Percentiles rank a stretch among this genome's conserved stretches.
phyloP scores from a whole-genome alignment of 1,140 invertebrate genomes.

The Pseudomyrmex flavicornis region DNA sequence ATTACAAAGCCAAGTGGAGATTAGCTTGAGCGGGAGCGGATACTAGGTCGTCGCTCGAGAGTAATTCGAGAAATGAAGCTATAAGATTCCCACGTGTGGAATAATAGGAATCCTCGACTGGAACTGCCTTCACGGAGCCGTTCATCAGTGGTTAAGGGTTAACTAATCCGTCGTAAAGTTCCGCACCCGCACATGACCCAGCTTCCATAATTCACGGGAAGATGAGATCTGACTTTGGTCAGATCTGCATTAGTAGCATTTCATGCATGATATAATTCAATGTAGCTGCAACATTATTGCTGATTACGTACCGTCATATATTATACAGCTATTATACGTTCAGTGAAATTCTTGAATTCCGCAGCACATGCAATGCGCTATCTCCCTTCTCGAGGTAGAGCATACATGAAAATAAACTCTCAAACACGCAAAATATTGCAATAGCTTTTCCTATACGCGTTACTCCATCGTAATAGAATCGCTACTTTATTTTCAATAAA shows the following conservation, averaged over 20 bases:
- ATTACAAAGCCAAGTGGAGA: conserved; percentile 43
- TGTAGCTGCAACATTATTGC: conserved; percentile 49
- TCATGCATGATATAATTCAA: conserved; percentile 63
- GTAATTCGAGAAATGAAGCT: conserved; percentile 60
- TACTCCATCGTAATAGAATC: too few relatives aligned
- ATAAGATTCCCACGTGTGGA: conserved; percentile 60
- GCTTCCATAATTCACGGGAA: conserved; percentile 63
- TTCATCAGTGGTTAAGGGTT: conserved; percentile 43
- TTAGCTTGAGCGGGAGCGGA: conserved; percentile 17
- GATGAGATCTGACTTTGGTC: conserved; percentile 63
- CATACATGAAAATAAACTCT: neutral
- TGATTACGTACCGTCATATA: conserved; percentile 55
- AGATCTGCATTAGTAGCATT: conserved; percentile 59
- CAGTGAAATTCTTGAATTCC: conserved; percentile 22
- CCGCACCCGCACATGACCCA: conserved; percentile 40
- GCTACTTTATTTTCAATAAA: conserved; percentile 10
- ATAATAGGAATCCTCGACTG: conserved; percentile 46
- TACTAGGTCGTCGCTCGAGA: conserved; percentile 45
- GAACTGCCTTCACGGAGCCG: conserved; percentile 30
- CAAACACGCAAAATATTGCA: conserved; percentile 28
- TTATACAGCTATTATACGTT: conserved; percentile 41
- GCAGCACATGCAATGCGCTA: conserved; percentile 28
- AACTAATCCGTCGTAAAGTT: conserved; percentile 66
- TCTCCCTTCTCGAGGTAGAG: neutral
- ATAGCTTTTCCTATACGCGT: conserved; percentile 23